These are phyloP conservation scores for Oncorhynchus kisutch DNA, from an alignment of 2,113 vertebrate genomes.

Conservation along the genomic window DNA sequence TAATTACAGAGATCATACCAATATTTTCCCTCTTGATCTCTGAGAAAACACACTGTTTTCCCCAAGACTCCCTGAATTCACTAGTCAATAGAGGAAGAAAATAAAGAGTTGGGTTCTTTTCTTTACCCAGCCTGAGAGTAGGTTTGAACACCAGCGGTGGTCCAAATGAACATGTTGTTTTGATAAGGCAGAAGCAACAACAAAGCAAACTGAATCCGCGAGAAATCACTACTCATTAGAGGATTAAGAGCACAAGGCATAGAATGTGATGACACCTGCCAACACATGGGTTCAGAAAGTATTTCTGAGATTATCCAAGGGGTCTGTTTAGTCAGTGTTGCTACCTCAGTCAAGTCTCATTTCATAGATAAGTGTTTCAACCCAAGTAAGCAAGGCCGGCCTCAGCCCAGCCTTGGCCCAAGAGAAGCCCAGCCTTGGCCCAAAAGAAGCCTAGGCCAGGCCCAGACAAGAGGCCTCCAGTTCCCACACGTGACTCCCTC, in stretches of 20 bases:
- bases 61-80: slow-evolving; percentile 28
- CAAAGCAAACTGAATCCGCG: slow-evolving; percentile 46
- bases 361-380: slow-evolving; percentile 28
- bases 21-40: slow-evolving; percentile 56
- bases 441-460: not conserved
- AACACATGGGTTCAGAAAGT: slow-evolving; percentile 1
- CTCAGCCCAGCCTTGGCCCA: slow-evolving; percentile 6
- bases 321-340: not conserved
- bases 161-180: slow-evolving; percentile 51
- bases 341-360: slow-evolving; percentile 20
- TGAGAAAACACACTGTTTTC: slow-evolving; percentile 31
- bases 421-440: slow-evolving; percentile 6
- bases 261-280: slow-evolving; percentile 36
- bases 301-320: no score
- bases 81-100: slow-evolving; percentile 16
- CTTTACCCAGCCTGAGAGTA: not conserved
- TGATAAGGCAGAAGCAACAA: slow-evolving; percentile 40
- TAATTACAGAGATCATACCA: slow-evolving; percentile 58
- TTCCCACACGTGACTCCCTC: slow-evolving; percentile 28
- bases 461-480: slow-evolving; percentile 23
- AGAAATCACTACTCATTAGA: slow-evolving; percentile 39
- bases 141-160: slow-evolving; percentile 15
- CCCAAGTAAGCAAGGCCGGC: not conserved
- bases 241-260: slow-evolving; percentile 33
- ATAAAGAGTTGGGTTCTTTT: slow-evolving; percentile 9